Conservation (phyloP, 2,797 vertebrate genomes). For the Knipowitschia caucasica region DNA sequence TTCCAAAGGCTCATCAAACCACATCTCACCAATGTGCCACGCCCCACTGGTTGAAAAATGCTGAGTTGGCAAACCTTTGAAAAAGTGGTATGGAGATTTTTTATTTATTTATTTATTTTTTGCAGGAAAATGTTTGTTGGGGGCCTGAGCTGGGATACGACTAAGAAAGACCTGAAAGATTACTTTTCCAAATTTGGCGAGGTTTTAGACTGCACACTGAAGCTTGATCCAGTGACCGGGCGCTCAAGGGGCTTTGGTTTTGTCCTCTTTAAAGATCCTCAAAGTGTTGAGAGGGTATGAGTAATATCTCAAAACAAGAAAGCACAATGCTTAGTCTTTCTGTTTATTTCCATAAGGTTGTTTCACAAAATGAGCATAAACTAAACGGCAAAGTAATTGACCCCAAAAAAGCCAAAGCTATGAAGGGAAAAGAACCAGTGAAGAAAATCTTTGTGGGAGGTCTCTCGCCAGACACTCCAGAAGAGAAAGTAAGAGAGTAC, state of each 20-base stretch:
- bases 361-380: slow-evolving; percentile 95
- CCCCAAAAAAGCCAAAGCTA: slow-evolving; percentile 98
- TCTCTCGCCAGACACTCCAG: slow-evolving; percentile 95
- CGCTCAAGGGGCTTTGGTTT: slow-evolving; percentile 96
- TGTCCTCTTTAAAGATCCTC: slow-evolving; percentile 93
- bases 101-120: slow-evolving; percentile 4
- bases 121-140: slow-evolving; percentile 98
- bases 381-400: slow-evolving; percentile 98
- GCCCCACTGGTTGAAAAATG: too few relatives aligned
- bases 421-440: slow-evolving; percentile 98
- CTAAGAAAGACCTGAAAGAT: slow-evolving; percentile 97
- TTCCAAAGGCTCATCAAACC: too few relatives aligned
- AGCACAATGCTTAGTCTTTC: not conserved
- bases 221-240: slow-evolving; percentile 96
- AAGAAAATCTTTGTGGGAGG: slow-evolving; percentile 99
- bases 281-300: slow-evolving; percentile 90
- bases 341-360: slow-evolving; percentile 75
- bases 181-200: slow-evolving; percentile 97
- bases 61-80: too few relatives aligned
- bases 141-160: slow-evolving; percentile 98
- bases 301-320: not conserved
- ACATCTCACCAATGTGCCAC: too few relatives aligned
- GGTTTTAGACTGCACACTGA: slow-evolving; percentile 95
- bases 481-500: slow-evolving; percentile 97
- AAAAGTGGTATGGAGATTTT: not conserved